Percentiles rank a stretch among this genome's conserved stretches.
Conservation (phyloP, 2,888 invertebrate genomes). For the Philhelius pedissequus region DNA sequence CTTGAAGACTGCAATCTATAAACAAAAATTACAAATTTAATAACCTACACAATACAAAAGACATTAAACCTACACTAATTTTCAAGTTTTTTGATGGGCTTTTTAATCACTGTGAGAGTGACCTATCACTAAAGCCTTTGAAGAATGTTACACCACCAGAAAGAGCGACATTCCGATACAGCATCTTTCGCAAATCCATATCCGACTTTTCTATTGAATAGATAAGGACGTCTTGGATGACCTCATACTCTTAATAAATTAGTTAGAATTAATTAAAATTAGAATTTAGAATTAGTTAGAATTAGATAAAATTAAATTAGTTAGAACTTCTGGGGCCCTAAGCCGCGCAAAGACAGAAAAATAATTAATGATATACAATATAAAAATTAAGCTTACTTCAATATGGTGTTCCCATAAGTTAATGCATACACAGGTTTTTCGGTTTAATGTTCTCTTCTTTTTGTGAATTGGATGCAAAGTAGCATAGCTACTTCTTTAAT, state of each 20-base stretch:
- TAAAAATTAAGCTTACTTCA: constrained; percentile 82
- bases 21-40: constrained; percentile 50
- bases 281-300: too few species aligned
- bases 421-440: constrained; percentile 94
- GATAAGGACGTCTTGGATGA: constrained; percentile 97
- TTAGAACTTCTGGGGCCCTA: constrained; percentile 97
- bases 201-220: constrained; percentile 99
- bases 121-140: constrained; percentile 97
- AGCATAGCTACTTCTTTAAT: constrained; percentile 98
- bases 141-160: constrained; percentile 99
- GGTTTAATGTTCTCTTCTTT: constrained; percentile 95
- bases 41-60: background rate
- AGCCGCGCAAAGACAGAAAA: constrained; percentile 84
- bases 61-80: constrained; percentile 89
- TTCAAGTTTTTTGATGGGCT: constrained; percentile 98
- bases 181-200: constrained; percentile 96
- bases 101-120: constrained; percentile 95
- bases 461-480: constrained; percentile 94
- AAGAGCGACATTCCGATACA: constrained; percentile 98
- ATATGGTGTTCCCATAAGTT: constrained; percentile 96
- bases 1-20: constrained; percentile 97
- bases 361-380: background rate
- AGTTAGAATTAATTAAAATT: too few species aligned
- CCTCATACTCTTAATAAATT: constrained; percentile 98
- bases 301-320: too few species aligned